Evolutionary conservation across 2,113 vertebrate genomes (phyloP).

Genomic region (Holacanthus passer): DNA sequence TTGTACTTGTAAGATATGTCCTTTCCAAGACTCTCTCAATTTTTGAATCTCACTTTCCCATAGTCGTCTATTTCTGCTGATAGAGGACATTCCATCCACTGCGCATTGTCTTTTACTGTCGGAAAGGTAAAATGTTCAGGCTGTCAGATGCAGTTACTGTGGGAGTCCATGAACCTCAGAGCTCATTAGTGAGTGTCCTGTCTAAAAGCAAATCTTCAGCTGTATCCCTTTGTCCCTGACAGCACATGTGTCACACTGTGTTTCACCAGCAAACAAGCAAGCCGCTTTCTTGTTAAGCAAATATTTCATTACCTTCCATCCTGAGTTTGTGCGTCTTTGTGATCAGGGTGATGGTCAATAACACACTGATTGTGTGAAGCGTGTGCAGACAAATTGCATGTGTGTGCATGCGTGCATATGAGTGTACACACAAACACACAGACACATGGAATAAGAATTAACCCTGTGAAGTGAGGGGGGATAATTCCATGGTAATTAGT

Average conservation of each 20-base stretch:
- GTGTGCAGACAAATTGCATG: constrained; percentile 21
- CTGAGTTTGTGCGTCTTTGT: neutral
- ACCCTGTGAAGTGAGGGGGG: constrained; percentile 76
- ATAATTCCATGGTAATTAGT: constrained; percentile 84
- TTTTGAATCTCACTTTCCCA: too few species aligned
- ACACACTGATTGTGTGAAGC: constrained; percentile 22
- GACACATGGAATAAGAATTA: constrained; percentile 67
- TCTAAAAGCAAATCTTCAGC: constrained; percentile 8
- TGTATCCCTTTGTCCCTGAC: neutral
- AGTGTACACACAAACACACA: neutral
- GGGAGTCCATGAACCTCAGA: neutral
- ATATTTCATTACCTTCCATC: constrained; percentile 42
- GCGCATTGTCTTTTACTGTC: neutral
- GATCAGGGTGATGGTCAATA: constrained; percentile 45
- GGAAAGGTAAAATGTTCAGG: neutral
- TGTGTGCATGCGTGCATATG: neutral
- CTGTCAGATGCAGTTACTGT: neutral
- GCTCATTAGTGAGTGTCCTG: constrained; percentile 10
- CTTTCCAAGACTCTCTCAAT: neutral
- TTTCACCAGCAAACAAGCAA: constrained; percentile 47
- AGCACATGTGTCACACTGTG: neutral
- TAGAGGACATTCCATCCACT: neutral
- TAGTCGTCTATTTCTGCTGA: neutral
- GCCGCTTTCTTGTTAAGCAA: constrained; percentile 27
- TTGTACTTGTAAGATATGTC: too few species aligned